Evolutionary conservation across 1,140 invertebrate species (phyloP).

Genomic region (Drosophila kohkoa): DNA sequence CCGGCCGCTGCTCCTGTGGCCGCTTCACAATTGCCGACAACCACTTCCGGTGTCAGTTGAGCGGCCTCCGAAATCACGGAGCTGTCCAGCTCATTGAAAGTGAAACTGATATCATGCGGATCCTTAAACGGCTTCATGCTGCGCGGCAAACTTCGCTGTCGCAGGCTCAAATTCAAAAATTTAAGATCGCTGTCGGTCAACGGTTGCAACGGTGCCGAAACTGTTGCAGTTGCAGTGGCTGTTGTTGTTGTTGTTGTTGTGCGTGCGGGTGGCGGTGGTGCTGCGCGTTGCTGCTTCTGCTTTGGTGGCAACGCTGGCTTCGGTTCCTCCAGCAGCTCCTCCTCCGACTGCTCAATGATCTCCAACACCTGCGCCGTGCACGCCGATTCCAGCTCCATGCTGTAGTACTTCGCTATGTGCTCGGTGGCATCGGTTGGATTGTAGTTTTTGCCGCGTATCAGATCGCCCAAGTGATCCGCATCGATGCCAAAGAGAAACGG

Average conservation of each 20-base stretch:
- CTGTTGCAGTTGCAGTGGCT: constrained; percentile 1
- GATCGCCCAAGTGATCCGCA: constrained; percentile 78
- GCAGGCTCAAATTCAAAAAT: constrained; percentile 81
- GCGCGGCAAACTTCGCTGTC: constrained; percentile 78
- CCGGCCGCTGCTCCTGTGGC: constrained; percentile 32
- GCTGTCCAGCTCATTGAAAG: constrained; percentile 75
- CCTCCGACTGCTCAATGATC: constrained; percentile 72
- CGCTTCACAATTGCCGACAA: constrained; percentile 19
- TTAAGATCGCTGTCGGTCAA: constrained; percentile 79
- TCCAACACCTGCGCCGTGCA: constrained; percentile 65
- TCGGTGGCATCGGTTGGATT: constrained; percentile 58
- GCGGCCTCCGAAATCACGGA: neutral
- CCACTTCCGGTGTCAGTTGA: constrained; percentile 42
- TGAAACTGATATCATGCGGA: constrained; percentile 84
- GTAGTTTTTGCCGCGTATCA: constrained; percentile 72
- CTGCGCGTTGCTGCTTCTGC: constrained; percentile 62
- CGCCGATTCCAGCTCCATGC: constrained; percentile 19
- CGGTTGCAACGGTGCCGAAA: constrained; percentile 50
- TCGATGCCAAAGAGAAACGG: constrained; percentile 84
- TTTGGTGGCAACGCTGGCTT: constrained; percentile 78
- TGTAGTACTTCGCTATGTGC: constrained; percentile 69
- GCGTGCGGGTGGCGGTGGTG: constrained; percentile 60
- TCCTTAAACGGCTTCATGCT: constrained; percentile 83
- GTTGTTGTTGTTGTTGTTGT: constrained; percentile 17
- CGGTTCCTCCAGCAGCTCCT: constrained; percentile 40